phyloP scores from a whole-genome alignment of 2,113 vertebrate species.

The Actenoides hombroni region DNA sequence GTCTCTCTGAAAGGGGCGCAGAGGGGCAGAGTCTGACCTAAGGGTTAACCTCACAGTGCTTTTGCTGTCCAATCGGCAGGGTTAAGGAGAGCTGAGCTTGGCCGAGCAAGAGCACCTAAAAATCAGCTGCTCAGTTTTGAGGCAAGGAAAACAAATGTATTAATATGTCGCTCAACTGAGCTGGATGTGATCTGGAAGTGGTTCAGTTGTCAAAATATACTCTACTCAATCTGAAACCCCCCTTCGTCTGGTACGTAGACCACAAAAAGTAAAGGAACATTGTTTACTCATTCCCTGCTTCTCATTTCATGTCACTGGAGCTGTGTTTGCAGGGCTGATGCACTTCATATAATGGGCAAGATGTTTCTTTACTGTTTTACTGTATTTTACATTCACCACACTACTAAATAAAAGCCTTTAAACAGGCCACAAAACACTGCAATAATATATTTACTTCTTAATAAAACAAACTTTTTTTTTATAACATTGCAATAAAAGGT shows the following conservation, averaged over 20 bases:
- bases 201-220: slow-evolving; percentile 22
- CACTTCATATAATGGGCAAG: slow-evolving; percentile 55
- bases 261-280: slow-evolving; percentile 14
- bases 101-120: slow-evolving; percentile 38
- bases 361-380: slow-evolving; percentile 44
- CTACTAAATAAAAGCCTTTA: slow-evolving; percentile 77
- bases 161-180: slow-evolving; percentile 46
- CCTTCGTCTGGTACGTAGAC: neutral
- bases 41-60: slow-evolving; percentile 58
- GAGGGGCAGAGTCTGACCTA: slow-evolving; percentile 29
- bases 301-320: slow-evolving; percentile 23
- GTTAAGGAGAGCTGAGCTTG: slow-evolving; percentile 58
- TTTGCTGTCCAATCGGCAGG: neutral
- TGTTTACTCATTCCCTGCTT: slow-evolving; percentile 16
- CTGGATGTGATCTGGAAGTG: neutral
- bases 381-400: slow-evolving; percentile 73
- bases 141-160: neutral
- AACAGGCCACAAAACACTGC: slow-evolving; percentile 81
- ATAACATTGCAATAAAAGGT: slow-evolving; percentile 75
- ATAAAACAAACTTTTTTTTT: slow-evolving; percentile 67
- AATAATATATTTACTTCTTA: slow-evolving; percentile 76
- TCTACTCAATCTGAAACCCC: neutral
- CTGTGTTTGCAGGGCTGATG: slow-evolving; percentile 29
- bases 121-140: neutral
- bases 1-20: neutral